Percentiles rank a stretch among this genome's conserved stretches.
These are phyloP conservation scores for Cydia splendana DNA, from an alignment of 1,140 invertebrate species.

Conservation along the genomic window DNA sequence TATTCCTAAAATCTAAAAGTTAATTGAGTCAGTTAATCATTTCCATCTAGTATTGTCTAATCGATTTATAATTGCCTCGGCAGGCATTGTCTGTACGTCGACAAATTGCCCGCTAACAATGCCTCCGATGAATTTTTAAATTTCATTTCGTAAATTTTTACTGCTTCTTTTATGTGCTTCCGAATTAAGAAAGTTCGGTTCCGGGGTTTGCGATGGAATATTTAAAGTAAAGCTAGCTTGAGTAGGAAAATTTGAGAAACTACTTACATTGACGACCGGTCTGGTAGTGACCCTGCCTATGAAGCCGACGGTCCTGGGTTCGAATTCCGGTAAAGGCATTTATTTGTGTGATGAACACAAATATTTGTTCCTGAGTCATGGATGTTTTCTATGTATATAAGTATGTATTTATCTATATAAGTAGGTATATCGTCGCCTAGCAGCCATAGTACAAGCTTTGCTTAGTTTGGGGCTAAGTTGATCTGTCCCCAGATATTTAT, in stretches of 20 bases:
- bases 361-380: too few species aligned
- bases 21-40: not conserved
- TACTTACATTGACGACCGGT: too few species aligned
- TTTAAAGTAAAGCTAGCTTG: not conserved
- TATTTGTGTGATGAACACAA: too few species aligned
- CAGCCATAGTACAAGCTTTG: too few species aligned
- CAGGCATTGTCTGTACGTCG: constrained; percentile 7
- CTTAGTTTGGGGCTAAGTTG: too few species aligned
- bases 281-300: too few species aligned
- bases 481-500: too few species aligned
- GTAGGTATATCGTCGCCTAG: too few species aligned
- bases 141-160: not conserved
- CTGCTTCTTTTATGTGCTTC: not conserved
- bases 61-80: constrained; percentile 1
- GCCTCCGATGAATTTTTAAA: not conserved
- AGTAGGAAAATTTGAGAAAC: not conserved
- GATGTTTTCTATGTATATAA: too few species aligned
- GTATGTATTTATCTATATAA: too few species aligned
- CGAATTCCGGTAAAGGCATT: too few species aligned
- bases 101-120: constrained; percentile 10
- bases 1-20: not conserved
- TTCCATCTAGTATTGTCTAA: not conserved
- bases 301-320: too few species aligned
- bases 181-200: constrained; percentile 9
- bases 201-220: not conserved